phyloP scores from a whole-genome alignment of 2,797 vertebrate species.

The Phrynocephalus vlangalii region DNA sequence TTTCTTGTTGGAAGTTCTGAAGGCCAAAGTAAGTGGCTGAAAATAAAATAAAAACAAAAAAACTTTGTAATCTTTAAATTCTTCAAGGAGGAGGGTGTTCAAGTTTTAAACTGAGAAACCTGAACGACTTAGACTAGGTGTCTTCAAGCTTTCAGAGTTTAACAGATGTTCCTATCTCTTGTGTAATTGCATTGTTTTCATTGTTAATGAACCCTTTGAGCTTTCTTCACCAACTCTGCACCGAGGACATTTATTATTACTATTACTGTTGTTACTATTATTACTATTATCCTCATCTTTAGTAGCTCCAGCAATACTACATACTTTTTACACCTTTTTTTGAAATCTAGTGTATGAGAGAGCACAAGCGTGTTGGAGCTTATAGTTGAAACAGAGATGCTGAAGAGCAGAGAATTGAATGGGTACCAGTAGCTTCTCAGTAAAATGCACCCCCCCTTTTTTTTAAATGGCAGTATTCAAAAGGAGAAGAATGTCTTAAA shows the following conservation, averaged over 20 bases:
- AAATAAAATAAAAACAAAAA: constrained; percentile 65
- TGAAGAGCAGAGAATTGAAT: background rate
- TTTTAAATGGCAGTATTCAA: background rate
- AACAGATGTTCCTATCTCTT: constrained; percentile 60
- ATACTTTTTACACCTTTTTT: constrained; percentile 4
- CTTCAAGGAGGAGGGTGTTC: constrained; percentile 29
- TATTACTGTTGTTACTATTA: background rate
- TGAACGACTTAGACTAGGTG: background rate
- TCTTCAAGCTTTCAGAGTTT: constrained; percentile 49
- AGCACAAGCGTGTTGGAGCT: background rate
- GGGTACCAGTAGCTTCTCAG: constrained; percentile 40
- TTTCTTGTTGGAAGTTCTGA: constrained; percentile 53
- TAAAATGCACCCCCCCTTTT: background rate
- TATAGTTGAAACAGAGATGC: background rate
- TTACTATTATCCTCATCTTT: background rate
- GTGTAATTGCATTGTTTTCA: constrained; percentile 69
- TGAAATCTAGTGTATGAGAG: too few relatives aligned
- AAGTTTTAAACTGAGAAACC: background rate
- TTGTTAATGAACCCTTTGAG: constrained; percentile 50
- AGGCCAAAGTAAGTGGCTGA: constrained; percentile 63
- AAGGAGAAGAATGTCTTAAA: background rate
- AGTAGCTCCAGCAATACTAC: background rate
- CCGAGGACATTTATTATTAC: constrained; percentile 2
- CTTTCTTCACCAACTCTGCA: constrained; percentile 8
- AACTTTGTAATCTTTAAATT: constrained; percentile 65